A percentile compares a stretch with the other conserved stretches of the same genome.
phyloP scores from a whole-genome alignment of 2,888 invertebrate species.

The Spodoptera littoralis region DNA sequence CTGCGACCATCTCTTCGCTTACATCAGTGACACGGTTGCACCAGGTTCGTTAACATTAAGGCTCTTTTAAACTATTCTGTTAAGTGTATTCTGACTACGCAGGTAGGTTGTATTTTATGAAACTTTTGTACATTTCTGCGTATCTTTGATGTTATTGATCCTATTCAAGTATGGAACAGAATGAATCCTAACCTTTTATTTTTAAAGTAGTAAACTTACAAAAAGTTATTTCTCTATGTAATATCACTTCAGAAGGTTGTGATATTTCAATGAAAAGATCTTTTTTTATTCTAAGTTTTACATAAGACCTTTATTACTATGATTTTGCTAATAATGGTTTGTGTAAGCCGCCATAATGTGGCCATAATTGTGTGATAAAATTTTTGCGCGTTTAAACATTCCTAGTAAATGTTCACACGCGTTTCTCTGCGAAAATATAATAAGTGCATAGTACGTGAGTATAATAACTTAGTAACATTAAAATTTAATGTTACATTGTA shows the following conservation, averaged over 20 bases:
- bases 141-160: no score
- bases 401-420: slow-evolving; percentile 25
- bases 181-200: no score
- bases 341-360: not conserved
- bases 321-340: slow-evolving; percentile 2
- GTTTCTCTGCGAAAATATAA: slow-evolving; percentile 10
- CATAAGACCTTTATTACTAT: not conserved
- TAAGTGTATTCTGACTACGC: no score
- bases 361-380: slow-evolving; percentile 3
- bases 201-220: no score
- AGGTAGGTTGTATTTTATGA: no score
- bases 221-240: no score
- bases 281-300: no score
- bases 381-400: slow-evolving; percentile 4
- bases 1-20: slow-evolving; percentile 94
- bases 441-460: slow-evolving; percentile 1
- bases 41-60: slow-evolving; percentile 87
- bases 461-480: slow-evolving; percentile 6
- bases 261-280: no score
- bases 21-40: slow-evolving; percentile 94
- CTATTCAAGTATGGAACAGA: no score
- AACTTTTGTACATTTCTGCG: no score
- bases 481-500: slow-evolving; percentile 14
- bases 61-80: no score
- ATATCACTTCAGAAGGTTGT: no score